Percentiles rank a stretch among this genome's conserved stretches.
Conservation (phyloP, 2,797 vertebrate genomes). For the Eulemur rubriventer region DNA sequence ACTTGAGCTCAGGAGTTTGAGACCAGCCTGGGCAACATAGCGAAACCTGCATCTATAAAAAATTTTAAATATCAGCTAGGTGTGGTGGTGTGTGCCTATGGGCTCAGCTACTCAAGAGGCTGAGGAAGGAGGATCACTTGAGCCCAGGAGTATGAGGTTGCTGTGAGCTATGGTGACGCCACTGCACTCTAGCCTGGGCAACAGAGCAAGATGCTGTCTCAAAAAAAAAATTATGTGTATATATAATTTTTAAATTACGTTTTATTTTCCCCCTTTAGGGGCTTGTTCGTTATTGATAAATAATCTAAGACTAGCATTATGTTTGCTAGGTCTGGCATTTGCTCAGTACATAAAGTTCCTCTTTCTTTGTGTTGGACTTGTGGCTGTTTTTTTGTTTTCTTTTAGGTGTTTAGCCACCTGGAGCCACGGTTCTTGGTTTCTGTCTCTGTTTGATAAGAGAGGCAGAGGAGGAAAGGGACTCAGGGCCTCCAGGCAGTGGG, state of each 20-base stretch:
- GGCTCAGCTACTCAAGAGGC: background rate
- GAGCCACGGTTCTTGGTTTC: too few species aligned
- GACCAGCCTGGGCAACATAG: background rate
- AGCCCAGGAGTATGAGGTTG: background rate
- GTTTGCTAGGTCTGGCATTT: background rate
- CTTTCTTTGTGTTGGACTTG: background rate
- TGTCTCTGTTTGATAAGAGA: background rate
- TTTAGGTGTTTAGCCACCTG: background rate
- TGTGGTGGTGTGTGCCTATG: background rate
- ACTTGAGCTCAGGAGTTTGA: background rate
- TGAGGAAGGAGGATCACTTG: background rate
- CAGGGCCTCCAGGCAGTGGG: too few species aligned
- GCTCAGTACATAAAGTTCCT: background rate
- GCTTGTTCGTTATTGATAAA: background rate
- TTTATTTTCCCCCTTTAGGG: background rate
- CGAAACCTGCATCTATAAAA: background rate
- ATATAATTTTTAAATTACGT: too few species aligned
- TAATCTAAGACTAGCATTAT: background rate
- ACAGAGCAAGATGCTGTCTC: background rate
- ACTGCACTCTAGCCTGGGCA: background rate
- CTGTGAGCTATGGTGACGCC: background rate
- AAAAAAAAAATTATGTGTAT: background rate
- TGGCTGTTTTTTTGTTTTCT: background rate
- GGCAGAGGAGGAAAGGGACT: background rate
- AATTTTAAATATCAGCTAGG: background rate